Evolutionary conservation across 2,888 invertebrate genomes (phyloP).

Genomic region (Pherbina coryleti): DNA sequence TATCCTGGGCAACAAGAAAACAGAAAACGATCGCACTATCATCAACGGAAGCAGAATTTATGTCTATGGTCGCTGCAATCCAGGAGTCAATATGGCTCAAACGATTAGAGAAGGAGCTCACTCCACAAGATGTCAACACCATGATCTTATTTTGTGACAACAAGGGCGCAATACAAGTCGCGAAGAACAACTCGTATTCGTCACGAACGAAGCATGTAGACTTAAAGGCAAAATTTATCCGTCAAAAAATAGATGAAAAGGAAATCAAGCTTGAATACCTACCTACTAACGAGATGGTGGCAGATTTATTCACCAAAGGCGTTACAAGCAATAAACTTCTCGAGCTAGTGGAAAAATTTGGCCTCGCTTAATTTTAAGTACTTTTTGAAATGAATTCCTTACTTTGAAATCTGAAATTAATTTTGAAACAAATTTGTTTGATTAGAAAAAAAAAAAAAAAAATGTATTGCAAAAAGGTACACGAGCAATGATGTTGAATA

Average conservation of each 20-base stretch:
- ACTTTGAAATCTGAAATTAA: no score
- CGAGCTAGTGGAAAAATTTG: no score
- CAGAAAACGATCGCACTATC: conserved; percentile 45
- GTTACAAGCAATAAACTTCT: no score
- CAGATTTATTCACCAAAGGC: background rate
- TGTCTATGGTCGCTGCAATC: conserved; percentile 20
- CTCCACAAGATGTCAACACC: background rate
- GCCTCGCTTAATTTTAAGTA: no score
- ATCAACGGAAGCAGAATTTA: no score
- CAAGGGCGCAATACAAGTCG: conserved; percentile 24
- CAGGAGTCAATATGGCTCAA: conserved; percentile 46
- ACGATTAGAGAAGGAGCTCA: conserved; percentile 26
- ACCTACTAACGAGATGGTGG: background rate
- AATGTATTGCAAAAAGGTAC: no score
- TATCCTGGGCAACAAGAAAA: conserved; percentile 46
- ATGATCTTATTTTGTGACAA: conserved; percentile 33
- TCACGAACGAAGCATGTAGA: conserved; percentile 28
- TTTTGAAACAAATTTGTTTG: no score
- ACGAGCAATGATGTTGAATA: no score
- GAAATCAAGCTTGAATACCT: background rate
- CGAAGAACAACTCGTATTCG: conserved; percentile 26
- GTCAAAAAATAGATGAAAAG: background rate
- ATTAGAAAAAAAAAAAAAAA: no score
- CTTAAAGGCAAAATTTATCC: conserved; percentile 27
- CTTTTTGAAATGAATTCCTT: no score